phyloP scores from a whole-genome alignment of 2,113 vertebrate species.

The Eulemur macaco region DNA sequence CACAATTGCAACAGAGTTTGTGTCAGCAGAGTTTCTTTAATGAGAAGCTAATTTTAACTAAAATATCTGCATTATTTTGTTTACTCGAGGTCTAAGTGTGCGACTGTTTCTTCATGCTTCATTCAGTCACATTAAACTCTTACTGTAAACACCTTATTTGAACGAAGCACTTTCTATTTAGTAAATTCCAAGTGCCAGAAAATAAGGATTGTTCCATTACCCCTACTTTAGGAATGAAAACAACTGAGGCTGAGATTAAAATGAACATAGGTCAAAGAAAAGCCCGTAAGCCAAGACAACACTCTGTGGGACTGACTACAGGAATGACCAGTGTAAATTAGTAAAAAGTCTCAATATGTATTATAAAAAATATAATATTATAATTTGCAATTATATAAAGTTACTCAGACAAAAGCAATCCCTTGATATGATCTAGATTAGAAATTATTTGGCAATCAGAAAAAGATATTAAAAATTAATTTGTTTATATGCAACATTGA shows the following conservation, averaged over 20 bases:
- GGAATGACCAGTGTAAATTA: not conserved
- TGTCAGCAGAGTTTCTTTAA: constrained; percentile 82
- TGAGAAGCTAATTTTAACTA: constrained; percentile 77
- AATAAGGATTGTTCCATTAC: constrained; percentile 15
- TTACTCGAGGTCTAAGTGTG: constrained; percentile 67
- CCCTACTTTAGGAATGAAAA: not conserved
- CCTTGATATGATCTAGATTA: not conserved
- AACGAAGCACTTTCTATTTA: constrained; percentile 59
- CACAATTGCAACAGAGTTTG: constrained; percentile 77
- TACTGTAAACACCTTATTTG: constrained; percentile 32
- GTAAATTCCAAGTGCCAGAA: constrained; percentile 41
- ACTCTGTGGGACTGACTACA: not conserved
- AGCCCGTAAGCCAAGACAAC: not conserved
- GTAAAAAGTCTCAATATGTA: not conserved
- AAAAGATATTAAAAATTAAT: not conserved
- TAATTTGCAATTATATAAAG: not conserved
- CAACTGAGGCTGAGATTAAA: constrained; percentile 3
- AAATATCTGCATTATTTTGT: constrained; percentile 78
- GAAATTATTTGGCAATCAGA: constrained; percentile 8
- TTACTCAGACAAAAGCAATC: not conserved
- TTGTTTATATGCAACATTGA: not conserved
- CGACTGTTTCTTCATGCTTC: constrained; percentile 69
- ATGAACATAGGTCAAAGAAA: not conserved
- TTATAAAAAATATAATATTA: not conserved
- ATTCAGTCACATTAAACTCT: constrained; percentile 67